A percentile compares a stretch with the other conserved stretches of the same genome.
phyloP scores from a whole-genome alignment of 2,888 invertebrate species.

The Serripes groenlandicus region DNA sequence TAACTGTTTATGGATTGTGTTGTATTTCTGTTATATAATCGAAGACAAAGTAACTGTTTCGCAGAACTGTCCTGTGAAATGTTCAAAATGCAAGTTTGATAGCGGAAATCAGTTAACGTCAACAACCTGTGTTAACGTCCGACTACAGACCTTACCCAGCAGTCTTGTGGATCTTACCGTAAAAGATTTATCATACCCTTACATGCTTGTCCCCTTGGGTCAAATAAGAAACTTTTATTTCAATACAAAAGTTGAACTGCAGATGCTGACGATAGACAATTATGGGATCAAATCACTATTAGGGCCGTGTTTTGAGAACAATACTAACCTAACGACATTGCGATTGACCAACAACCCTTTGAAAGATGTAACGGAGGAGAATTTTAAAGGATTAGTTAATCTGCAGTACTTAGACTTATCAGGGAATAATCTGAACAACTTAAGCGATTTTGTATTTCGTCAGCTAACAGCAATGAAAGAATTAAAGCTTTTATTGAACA shows the following conservation, averaged over 20 bases:
- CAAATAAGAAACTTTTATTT: conserved; percentile 48
- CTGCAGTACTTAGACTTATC: conserved; percentile 65
- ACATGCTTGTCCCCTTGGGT: conserved; percentile 24
- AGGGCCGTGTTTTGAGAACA: conserved; percentile 48
- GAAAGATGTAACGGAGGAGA: conserved; percentile 21
- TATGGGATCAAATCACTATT: conserved; percentile 54
- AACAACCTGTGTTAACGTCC: conserved; percentile 54
- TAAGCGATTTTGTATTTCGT: conserved; percentile 59
- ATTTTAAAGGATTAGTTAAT: conserved; percentile 67
- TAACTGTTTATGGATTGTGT: too few species aligned
- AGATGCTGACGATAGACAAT: conserved; percentile 54
- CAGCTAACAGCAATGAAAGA: conserved; percentile 54
- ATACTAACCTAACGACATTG: conserved; percentile 54
- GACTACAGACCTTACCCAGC: conserved; percentile 45
- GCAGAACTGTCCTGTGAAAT: conserved; percentile 41
- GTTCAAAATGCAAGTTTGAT: conserved; percentile 49
- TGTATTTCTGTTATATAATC: neutral
- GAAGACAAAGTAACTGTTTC: neutral
- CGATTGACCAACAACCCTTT: conserved; percentile 64
- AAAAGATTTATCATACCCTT: neutral
- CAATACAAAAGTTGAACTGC: conserved; percentile 44
- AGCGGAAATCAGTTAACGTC: conserved; percentile 39
- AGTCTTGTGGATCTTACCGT: conserved; percentile 7
- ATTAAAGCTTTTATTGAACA: conserved; percentile 64
- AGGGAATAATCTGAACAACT: conserved; percentile 51